These are phyloP conservation scores for Indicator indicator DNA, from an alignment of 2,113 vertebrate genomes.

Conservation along the genomic window DNA sequence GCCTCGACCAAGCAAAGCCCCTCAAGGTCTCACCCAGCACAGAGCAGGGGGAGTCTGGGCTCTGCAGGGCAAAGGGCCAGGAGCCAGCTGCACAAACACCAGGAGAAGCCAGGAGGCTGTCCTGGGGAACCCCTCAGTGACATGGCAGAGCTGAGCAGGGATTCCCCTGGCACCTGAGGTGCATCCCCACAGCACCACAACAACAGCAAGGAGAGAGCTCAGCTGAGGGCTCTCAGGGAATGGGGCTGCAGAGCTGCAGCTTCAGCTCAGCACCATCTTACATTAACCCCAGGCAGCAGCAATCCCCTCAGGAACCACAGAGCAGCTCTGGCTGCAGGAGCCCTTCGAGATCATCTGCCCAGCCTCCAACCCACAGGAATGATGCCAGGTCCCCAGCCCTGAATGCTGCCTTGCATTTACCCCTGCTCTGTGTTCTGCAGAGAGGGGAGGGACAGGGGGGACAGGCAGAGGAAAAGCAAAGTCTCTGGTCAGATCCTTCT, in stretches of 20 bases:
- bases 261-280: background rate
- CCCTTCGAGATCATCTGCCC: too few species aligned
- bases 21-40: background rate
- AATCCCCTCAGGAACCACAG: background rate
- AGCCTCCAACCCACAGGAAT: background rate
- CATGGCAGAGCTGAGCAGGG: conserved; percentile 70
- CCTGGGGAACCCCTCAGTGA: conserved; percentile 71
- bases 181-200: conserved; percentile 59
- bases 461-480: background rate
- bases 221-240: rapidly evolving
- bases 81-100: conserved; percentile 39
- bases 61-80: background rate
- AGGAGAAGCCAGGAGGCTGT: conserved; percentile 47
- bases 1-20: background rate
- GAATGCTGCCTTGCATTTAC: rapidly evolving
- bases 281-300: conserved; percentile 32
- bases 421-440: background rate
- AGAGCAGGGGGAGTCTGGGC: background rate
- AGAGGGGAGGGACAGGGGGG: too few species aligned
- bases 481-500: background rate
- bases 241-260: background rate
- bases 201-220: background rate
- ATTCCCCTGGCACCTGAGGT: conserved; percentile 75
- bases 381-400: background rate
- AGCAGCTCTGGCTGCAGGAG: too few species aligned